Evolutionary conservation across 2,888 invertebrate genomes (phyloP).

Genomic region (Clistopyga incitator): DNA sequence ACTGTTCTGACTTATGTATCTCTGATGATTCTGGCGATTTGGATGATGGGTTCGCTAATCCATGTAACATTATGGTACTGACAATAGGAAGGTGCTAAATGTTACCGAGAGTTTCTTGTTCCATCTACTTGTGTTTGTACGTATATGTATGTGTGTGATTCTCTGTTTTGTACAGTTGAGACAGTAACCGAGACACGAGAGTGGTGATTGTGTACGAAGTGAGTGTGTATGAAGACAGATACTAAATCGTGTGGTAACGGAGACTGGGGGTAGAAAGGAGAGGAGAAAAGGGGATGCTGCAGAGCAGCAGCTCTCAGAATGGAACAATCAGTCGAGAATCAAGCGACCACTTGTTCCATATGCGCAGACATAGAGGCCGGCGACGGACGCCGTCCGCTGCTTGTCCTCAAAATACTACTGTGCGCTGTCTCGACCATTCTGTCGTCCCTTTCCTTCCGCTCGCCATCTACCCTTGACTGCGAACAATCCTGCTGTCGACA

Average conservation of each 20-base stretch:
- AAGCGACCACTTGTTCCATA: conserved; percentile 83
- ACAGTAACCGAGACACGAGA: conserved; percentile 26
- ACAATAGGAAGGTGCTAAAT: conserved; percentile 56
- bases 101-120: conserved; percentile 45
- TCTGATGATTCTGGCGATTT: conserved; percentile 54
- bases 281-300: conserved; percentile 48
- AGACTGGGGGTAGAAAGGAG: conserved; percentile 54
- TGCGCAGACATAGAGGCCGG: conserved; percentile 72
- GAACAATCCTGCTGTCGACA: conserved; percentile 80
- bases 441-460: conserved; percentile 49
- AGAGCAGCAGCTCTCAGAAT: conserved; percentile 80
- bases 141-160: conserved; percentile 17
- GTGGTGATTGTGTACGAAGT: not conserved
- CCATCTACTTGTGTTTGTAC: conserved; percentile 8
- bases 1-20: conserved; percentile 17
- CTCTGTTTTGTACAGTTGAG: conserved; percentile 43
- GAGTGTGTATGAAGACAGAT: conserved; percentile 43
- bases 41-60: conserved; percentile 11
- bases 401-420: conserved; percentile 76
- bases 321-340: conserved; percentile 84
- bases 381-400: conserved; percentile 73
- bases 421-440: conserved; percentile 49
- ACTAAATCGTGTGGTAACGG: conserved; percentile 29
- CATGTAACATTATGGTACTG: conserved; percentile 25
- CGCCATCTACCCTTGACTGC: conserved; percentile 61